Evolutionary conservation across 2,888 invertebrate species (phyloP), one percentile per base, ranked within the genome.

Genomic region (Amiota mariae): DNA sequence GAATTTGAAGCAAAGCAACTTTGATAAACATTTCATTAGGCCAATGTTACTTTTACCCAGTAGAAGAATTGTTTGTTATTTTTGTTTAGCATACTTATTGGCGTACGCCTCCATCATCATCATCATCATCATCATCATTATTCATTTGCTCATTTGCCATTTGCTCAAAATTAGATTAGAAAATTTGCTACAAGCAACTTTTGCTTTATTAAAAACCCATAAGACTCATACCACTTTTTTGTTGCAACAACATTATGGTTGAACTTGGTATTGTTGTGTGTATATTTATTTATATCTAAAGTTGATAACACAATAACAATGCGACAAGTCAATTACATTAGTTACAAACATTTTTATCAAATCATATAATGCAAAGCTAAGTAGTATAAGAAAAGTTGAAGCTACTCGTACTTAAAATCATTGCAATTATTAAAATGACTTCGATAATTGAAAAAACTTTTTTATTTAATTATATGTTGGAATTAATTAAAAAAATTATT

Each of bases 141-240:
- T 71, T 49, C 24, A n/a, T 46, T 72, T 71, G 59, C 66, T 20
- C 18, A 9, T 47, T 71, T 61, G 51, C 82, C 75, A 56, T 47
- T 47, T 70, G 77, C 36, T 36, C 36, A 36, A 85, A 85, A 85
- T 85, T 87, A 85, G 87, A 87, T 85, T 85, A 85, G 80, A 84
- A 87, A 85, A 85, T 86, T 83, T 79, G 86, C 85, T 86, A 79
- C 80, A 79, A 85, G 85, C 86, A 85, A 56, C 57, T 71, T 75
- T 74, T 75, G 72, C 79, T 77, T 85, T 81, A 79, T 82, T 80
- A 84, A 79, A 36, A 81, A 80, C 79, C 78, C 77, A 81, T 77
- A 77, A 76, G 79, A 74, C 66, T 15, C 59, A 20, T 20, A 9
- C 20, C 75, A 73, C 78, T 77, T 78, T 77, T 75, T 79, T 73